Conservation (phyloP, 2,888 invertebrate genomes). For the Pollenia angustigena region DNA sequence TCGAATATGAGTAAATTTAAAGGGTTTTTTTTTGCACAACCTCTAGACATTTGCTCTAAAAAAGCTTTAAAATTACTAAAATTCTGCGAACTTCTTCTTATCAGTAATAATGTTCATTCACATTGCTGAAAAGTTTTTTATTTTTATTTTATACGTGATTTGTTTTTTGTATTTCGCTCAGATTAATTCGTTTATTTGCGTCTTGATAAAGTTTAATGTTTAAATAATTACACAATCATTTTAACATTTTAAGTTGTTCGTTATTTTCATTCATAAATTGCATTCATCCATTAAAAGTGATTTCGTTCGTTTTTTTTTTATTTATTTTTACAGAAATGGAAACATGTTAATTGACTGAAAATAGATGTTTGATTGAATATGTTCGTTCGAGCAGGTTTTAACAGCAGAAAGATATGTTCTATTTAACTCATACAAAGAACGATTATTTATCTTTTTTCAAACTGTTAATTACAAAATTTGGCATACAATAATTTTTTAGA, state of each 20-base stretch:
- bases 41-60: no score
- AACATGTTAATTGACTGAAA: conserved; percentile 35
- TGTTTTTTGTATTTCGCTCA: background rate
- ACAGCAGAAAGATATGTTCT: no score
- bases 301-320: background rate
- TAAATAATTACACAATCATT: conserved; percentile 38
- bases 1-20: no score
- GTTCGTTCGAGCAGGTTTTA: background rate
- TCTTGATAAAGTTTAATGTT: conserved; percentile 34
- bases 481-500: background rate
- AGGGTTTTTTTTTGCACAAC: no score
- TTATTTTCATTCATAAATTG: conserved; percentile 54
- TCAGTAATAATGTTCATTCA: conserved; percentile 16
- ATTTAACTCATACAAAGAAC: no score
- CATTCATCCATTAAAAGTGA: conserved; percentile 49
- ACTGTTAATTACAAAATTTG: background rate
- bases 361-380: conserved; percentile 22
- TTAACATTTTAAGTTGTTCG: conserved; percentile 6
- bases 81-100: conserved; percentile 37
- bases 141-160: background rate
- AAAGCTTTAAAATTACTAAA: background rate
- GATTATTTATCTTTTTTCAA: no score
- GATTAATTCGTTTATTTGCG: conserved; percentile 9
- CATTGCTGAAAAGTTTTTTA: background rate
- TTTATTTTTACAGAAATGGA: conserved; percentile 28